phyloP scores from a whole-genome alignment of 2,797 vertebrate genomes.

The Loris lydekkerianus region DNA sequence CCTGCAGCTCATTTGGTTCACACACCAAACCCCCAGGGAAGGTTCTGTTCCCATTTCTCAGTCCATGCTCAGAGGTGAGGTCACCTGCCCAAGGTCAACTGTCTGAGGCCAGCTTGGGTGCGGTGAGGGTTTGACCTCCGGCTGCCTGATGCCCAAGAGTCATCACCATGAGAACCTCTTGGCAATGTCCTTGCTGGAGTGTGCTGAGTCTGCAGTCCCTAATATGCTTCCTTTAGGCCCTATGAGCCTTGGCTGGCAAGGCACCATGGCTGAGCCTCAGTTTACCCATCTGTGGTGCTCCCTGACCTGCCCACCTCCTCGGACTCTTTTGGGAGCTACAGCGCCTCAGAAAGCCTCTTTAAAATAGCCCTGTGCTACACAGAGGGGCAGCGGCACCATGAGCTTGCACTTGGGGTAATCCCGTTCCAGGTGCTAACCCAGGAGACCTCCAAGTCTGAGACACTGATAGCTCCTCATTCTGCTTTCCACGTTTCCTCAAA shows the following conservation, averaged over 20 bases:
- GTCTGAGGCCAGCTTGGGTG: neutral
- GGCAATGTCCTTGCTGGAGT: neutral
- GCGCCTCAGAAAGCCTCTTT: neutral
- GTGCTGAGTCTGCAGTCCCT: neutral
- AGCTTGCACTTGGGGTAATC: fast-evolving
- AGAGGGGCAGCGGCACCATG: neutral
- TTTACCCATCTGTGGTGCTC: neutral
- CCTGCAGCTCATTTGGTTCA: fast-evolving
- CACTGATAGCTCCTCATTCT: neutral
- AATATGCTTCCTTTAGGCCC: neutral
- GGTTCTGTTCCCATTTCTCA: neutral
- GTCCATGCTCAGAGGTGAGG: neutral
- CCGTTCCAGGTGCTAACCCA: neutral
- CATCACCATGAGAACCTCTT: neutral
- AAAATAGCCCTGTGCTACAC: neutral
- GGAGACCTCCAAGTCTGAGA: fast-evolving
- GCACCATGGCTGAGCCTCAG: neutral
- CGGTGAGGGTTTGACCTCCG: neutral
- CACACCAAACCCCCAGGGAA: neutral
- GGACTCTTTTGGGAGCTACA: neutral
- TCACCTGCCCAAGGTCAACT: neutral
- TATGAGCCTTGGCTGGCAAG: neutral
- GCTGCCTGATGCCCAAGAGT: neutral
- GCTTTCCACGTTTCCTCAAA: constrained; percentile 21
- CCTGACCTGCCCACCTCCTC: neutral